Conservation (phyloP, 2,888 invertebrate genomes). For the Parnassius smintheus region DNA sequence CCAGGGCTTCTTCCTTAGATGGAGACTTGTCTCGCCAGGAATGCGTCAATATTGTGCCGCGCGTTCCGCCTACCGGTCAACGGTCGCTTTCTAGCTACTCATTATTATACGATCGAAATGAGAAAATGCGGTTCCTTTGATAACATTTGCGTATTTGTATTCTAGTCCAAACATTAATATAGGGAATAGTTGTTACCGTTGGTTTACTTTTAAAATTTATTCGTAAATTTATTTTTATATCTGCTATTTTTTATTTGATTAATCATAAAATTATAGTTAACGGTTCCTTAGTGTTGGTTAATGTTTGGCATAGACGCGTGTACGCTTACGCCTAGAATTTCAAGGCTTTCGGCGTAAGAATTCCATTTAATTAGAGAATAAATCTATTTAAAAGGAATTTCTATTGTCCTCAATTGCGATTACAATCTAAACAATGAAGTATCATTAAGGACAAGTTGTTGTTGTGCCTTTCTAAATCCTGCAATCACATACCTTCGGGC, state of each 20-base stretch:
- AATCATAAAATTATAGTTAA: too few relatives aligned
- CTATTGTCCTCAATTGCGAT: constrained; percentile 25
- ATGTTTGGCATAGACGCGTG: neutral
- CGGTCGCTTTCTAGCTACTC: constrained; percentile 40
- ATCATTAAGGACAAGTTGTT: constrained; percentile 24
- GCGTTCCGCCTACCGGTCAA: constrained; percentile 41
- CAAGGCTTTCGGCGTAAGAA: constrained; percentile 14
- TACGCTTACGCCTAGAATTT: neutral
- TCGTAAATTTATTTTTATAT: too few relatives aligned
- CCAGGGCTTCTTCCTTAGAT: constrained; percentile 64
- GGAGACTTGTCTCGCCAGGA: constrained; percentile 61
- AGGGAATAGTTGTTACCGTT: too few relatives aligned
- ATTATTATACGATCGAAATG: constrained; percentile 29
- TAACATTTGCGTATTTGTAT: constrained; percentile 16
- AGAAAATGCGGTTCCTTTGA: constrained; percentile 18
- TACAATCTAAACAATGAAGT: constrained; percentile 27
- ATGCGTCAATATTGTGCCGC: constrained; percentile 62
- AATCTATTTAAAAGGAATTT: constrained; percentile 20
- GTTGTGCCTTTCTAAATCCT: constrained; percentile 27
- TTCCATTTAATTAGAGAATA: constrained; percentile 26
- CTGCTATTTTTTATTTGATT: too few relatives aligned
- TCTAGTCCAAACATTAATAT: neutral
- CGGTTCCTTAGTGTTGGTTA: too few relatives aligned
- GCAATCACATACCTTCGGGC: constrained; percentile 7
- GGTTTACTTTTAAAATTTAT: too few relatives aligned